Conservation (phyloP, 2,797 vertebrate genomes). For the Enteromius mattozi region DNA sequence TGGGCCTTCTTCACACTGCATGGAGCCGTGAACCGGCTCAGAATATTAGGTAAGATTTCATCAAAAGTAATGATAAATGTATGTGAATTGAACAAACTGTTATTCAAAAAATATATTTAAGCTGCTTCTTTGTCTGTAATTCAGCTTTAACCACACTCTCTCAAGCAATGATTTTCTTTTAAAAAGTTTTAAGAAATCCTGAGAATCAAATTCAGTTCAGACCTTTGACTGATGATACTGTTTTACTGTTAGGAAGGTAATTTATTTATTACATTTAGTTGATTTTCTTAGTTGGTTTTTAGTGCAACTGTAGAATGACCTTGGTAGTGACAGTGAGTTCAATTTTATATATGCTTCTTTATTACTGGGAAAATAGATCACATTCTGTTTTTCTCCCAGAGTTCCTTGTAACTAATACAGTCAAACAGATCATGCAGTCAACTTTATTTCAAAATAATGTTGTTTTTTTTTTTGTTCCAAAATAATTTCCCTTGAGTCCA, state of each 20-base stretch:
- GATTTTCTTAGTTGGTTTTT: too few relatives aligned
- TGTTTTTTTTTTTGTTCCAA: constrained; percentile 62
- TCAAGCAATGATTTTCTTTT: neutral
- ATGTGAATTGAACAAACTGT: neutral
- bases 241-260: too few relatives aligned
- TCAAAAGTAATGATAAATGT: neutral
- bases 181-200: too few relatives aligned
- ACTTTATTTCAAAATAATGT: constrained; percentile 61
- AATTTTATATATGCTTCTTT: neutral
- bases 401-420: constrained; percentile 18
- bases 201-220: too few relatives aligned
- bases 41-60: constrained; percentile 87
- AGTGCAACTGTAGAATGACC: too few relatives aligned
- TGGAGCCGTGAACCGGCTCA: constrained; percentile 92
- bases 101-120: too few relatives aligned
- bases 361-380: neutral
- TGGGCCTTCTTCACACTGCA: constrained; percentile 97
- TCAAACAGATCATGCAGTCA: constrained; percentile 37
- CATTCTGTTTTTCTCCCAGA: constrained; percentile 16
- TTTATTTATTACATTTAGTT: too few relatives aligned
- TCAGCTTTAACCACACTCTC: neutral
- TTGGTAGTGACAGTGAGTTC: neutral
- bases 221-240: too few relatives aligned
- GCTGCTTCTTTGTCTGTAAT: neutral
- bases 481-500: constrained; percentile 47